A percentile compares a stretch with the other conserved stretches of the same genome.
phyloP scores from a whole-genome alignment of 2,797 vertebrate genomes.

The Acanthurus lineatus region DNA sequence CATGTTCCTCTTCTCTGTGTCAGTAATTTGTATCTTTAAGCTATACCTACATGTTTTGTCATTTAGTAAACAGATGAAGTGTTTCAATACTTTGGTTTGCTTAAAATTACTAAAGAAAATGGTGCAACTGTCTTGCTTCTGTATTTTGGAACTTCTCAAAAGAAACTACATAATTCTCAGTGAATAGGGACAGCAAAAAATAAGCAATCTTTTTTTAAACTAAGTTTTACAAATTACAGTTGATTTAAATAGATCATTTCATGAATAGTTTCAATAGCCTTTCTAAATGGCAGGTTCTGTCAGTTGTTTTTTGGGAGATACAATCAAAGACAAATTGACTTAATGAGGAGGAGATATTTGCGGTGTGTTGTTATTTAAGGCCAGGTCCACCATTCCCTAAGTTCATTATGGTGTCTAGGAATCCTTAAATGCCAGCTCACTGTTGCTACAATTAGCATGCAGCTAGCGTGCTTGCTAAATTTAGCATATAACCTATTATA shows the following conservation, averaged over 20 bases:
- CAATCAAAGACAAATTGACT: background rate
- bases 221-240: background rate
- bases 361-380: background rate
- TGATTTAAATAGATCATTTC: too few species aligned
- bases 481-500: background rate
- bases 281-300: too few species aligned
- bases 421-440: constrained; percentile 15
- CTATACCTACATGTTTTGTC: too few species aligned
- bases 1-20: background rate
- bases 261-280: background rate
- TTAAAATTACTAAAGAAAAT: too few species aligned
- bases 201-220: background rate
- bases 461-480: background rate
- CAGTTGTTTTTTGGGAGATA: background rate
- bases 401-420: background rate
- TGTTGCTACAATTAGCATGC: constrained; percentile 8
- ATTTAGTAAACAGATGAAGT: too few species aligned
- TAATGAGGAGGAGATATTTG: background rate
- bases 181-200: background rate
- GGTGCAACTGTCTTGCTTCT: background rate
- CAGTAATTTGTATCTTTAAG: too few species aligned
- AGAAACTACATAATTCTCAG: background rate
- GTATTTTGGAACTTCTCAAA: too few species aligned
- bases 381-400: background rate
- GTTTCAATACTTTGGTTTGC: background rate